phyloP scores from a whole-genome alignment of 1,140 invertebrate species.

The Trachymyrmex cornetzi region DNA sequence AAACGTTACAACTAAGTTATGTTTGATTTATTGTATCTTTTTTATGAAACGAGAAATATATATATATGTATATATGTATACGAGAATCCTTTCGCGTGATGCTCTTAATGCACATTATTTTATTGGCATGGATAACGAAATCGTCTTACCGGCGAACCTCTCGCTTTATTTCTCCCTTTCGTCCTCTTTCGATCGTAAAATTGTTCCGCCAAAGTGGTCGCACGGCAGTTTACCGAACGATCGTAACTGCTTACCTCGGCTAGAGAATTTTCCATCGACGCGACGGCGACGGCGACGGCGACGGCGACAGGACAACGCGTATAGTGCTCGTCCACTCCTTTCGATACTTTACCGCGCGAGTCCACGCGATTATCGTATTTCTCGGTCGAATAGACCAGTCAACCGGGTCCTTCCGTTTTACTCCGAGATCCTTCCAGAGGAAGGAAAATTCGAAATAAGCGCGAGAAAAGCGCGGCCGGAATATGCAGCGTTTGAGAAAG shows the following conservation, averaged over 20 bases:
- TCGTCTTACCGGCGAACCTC: background rate
- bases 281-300: too few species aligned
- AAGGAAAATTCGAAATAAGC: slow-evolving; percentile 56
- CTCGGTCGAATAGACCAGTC: slow-evolving; percentile 33
- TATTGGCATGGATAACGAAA: slow-evolving; percentile 12
- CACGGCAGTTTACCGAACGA: slow-evolving; percentile 61
- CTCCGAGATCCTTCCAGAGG: background rate
- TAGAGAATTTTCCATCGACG: slow-evolving; percentile 52
- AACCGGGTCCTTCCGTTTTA: slow-evolving; percentile 10
- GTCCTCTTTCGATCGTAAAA: slow-evolving; percentile 66
- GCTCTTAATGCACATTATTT: slow-evolving; percentile 31
- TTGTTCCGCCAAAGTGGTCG: slow-evolving; percentile 57
- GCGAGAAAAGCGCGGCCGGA: background rate
- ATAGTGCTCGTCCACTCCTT: slow-evolving; percentile 7
- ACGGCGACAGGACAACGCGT: too few species aligned
- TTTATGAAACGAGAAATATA: background rate
- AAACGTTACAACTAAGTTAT: slow-evolving; percentile 5
- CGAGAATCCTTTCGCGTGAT: background rate
- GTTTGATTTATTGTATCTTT: background rate
- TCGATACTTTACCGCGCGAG: slow-evolving; percentile 51
- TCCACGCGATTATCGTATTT: slow-evolving; percentile 56
- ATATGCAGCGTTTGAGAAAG: slow-evolving; percentile 22
- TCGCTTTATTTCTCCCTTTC: slow-evolving; percentile 32
- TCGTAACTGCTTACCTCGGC: slow-evolving; percentile 62
- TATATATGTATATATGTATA: background rate